Conservation (phyloP, 64 coral and sea anemone species). For the Catalaphyllia jardinei region DNA sequence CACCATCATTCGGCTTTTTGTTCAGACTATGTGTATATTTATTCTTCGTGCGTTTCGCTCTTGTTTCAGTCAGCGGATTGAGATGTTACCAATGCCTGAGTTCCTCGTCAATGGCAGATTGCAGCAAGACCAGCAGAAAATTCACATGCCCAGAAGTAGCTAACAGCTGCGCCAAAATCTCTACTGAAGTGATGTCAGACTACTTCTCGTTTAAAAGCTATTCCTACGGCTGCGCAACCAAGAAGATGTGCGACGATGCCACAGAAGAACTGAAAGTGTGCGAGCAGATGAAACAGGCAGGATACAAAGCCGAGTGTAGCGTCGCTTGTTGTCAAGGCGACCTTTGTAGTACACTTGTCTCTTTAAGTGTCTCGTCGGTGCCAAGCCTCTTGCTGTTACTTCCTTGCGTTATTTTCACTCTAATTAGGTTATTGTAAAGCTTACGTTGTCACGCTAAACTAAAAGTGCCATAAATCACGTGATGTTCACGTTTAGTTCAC, state of each 20-base stretch:
- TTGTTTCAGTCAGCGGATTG: not conserved
- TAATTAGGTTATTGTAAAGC: not conserved
- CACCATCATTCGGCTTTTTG: too few species aligned
- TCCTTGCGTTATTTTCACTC: not conserved
- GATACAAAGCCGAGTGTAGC: not conserved
- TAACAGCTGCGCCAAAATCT: slow-evolving; percentile 31
- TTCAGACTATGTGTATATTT: not conserved
- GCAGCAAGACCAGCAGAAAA: not conserved
- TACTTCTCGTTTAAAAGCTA: slow-evolving; percentile 4
- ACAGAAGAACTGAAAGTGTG: slow-evolving; percentile 13
- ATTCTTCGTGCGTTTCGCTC: not conserved
- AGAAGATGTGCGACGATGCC: slow-evolving; percentile 29
- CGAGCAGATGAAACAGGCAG: not conserved
- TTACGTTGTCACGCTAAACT: not conserved
- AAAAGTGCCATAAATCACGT: too few species aligned
- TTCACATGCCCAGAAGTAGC: slow-evolving; percentile 14
- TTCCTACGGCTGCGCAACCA: slow-evolving; percentile 28
- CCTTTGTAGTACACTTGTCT: slow-evolving; percentile 1
- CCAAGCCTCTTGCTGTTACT: not conserved
- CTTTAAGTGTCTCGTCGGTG: not conserved
- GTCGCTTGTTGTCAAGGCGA: slow-evolving; percentile 13
- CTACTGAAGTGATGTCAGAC: slow-evolving; percentile 20
- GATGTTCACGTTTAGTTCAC: too few species aligned
- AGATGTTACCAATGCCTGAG: slow-evolving; percentile 11
- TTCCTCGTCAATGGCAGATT: not conserved